Evolutionary conservation across 2,888 invertebrate species (phyloP).

Genomic region (Hermaeophaga mercurialis): DNA sequence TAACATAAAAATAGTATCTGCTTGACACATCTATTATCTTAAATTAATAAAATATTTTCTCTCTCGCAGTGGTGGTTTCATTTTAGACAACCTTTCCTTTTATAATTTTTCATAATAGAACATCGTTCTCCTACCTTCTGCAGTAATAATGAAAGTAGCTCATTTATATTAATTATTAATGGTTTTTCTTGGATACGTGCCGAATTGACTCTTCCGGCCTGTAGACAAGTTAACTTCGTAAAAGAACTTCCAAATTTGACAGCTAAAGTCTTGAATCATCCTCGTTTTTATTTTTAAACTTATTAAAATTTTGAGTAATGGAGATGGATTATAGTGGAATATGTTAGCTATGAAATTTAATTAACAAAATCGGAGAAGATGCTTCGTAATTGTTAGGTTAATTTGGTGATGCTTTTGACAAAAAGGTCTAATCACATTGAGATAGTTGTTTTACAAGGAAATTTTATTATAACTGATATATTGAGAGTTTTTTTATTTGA

Average conservation of each 20-base stretch:
- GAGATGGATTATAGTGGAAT: constrained; percentile 8
- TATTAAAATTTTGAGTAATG: constrained; percentile 3
- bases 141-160: not conserved
- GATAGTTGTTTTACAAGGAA: too few species aligned
- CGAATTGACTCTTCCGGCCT: not conserved
- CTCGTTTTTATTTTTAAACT: constrained; percentile 8
- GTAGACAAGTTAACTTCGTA: constrained; percentile 4
- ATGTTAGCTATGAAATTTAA: constrained; percentile 8
- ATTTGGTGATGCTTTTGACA: not conserved
- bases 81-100: not conserved
- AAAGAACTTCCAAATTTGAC: constrained; percentile 10
- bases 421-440: too few species aligned
- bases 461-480: too few species aligned
- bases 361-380: not conserved
- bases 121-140: not conserved
- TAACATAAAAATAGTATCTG: too few species aligned
- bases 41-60: not conserved
- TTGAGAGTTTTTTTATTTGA: too few species aligned
- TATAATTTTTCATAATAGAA: not conserved
- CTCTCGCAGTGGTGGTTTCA: not conserved
- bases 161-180: constrained; percentile 11
- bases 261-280: constrained; percentile 4
- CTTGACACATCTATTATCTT: too few species aligned
- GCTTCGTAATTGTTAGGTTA: constrained; percentile 1
- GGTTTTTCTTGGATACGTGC: constrained; percentile 6